These are phyloP conservation scores for Peromyscus maniculatus DNA, from an alignment of 2,113 vertebrate species.

Conservation along the genomic window DNA sequence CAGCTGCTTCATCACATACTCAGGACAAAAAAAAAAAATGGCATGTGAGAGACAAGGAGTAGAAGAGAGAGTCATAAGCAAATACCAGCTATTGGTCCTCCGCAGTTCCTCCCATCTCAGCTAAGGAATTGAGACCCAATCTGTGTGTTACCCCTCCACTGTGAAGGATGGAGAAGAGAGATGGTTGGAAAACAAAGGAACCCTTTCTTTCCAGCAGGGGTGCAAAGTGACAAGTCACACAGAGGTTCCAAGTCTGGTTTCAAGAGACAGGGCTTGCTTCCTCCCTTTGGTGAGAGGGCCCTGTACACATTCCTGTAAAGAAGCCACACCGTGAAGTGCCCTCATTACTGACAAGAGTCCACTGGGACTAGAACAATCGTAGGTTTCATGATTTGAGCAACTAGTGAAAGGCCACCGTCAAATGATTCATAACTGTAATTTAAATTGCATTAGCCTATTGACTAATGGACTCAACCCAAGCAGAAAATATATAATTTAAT, in stretches of 20 bases:
- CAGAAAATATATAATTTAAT: background rate
- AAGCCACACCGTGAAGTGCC: background rate
- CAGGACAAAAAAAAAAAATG: background rate
- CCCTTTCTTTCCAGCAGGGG: background rate
- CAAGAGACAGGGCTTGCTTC: background rate
- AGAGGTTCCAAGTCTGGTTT: background rate
- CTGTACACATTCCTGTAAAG: background rate
- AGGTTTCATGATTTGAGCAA: background rate
- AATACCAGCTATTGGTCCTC: background rate
- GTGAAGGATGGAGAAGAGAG: background rate
- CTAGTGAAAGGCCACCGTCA: background rate
- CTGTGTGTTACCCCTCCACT: background rate
- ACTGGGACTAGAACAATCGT: background rate
- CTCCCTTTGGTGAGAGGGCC: background rate
- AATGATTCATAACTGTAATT: background rate
- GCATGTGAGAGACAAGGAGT: background rate
- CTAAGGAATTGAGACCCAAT: background rate
- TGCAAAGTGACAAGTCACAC: background rate
- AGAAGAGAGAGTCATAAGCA: background rate
- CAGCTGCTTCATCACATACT: background rate
- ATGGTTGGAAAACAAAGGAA: background rate
- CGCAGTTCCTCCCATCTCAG: background rate
- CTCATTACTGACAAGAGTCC: background rate
- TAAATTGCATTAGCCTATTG: background rate
- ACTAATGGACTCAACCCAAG: background rate